phyloP scores from a whole-genome alignment of 2,113 vertebrate genomes.

The Hypocryptadius cinnamomeus region DNA sequence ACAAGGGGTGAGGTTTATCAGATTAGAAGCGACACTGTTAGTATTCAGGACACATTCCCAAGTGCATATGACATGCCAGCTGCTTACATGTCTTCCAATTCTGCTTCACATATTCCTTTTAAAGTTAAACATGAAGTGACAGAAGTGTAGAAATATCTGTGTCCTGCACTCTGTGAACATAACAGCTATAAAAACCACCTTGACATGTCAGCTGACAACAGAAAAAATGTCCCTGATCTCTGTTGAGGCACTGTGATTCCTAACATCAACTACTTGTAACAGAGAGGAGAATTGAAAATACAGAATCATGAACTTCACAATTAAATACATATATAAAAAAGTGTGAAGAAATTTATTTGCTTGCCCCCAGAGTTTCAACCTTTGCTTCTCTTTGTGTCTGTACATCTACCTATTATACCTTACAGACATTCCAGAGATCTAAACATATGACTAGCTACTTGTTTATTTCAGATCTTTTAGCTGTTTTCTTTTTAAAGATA shows the following conservation, averaged over 20 bases:
- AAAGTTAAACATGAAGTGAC: slow-evolving; percentile 48
- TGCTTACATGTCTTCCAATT: slow-evolving; percentile 43
- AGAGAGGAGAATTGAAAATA: neutral
- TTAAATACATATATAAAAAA: neutral
- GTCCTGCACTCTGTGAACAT: slow-evolving; percentile 21
- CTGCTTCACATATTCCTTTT: slow-evolving; percentile 28
- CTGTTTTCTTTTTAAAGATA: neutral
- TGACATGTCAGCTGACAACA: slow-evolving; percentile 6
- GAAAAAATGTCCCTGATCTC: neutral
- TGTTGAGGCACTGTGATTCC: neutral
- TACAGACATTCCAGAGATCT: neutral
- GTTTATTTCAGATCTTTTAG: neutral
- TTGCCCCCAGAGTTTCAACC: neutral
- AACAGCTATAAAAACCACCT: slow-evolving; percentile 21
- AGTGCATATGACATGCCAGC: slow-evolving; percentile 46
- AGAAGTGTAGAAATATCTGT: slow-evolving; percentile 34
- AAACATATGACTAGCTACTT: neutral
- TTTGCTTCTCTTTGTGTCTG: neutral
- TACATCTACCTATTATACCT: neutral
- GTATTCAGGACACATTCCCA: slow-evolving; percentile 29
- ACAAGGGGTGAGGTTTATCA: neutral
- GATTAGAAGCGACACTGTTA: slow-evolving; percentile 16
- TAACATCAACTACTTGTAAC: neutral
- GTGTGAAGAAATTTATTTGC: neutral
- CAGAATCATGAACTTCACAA: neutral